These are phyloP conservation scores for Okamejei kenojei DNA, from an alignment of 2,797 vertebrate species.

Conservation along the genomic window DNA sequence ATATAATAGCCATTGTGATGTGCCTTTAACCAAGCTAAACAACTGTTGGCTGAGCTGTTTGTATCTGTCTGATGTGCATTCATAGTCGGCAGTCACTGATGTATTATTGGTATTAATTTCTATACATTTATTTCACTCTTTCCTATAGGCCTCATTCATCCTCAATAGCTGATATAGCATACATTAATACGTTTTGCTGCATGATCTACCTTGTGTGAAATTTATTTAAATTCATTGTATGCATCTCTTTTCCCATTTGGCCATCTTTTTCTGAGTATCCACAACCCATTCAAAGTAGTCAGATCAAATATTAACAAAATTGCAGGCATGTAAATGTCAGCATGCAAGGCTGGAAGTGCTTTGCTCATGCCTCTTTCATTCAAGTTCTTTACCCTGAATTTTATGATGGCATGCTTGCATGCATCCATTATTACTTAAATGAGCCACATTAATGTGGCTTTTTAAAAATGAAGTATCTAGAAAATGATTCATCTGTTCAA, in stretches of 20 bases:
- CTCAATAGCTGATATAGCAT: neutral
- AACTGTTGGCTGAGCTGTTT: neutral
- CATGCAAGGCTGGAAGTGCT: neutral
- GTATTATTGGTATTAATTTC: constrained; percentile 7
- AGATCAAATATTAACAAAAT: neutral
- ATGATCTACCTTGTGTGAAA: neutral
- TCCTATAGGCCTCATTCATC: neutral
- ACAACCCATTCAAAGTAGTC: neutral
- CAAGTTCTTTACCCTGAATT: neutral
- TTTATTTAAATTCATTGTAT: neutral
- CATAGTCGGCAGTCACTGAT: neutral
- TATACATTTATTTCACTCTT: neutral
- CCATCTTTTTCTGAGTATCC: neutral
- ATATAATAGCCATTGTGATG: neutral
- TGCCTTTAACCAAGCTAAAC: neutral
- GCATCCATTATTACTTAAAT: constrained; percentile 31
- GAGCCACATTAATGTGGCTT: neutral
- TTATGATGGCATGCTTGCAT: neutral
- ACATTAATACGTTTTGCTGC: neutral
- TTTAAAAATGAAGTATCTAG: constrained; percentile 18
- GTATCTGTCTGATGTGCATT: too few relatives aligned
- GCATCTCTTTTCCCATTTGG: neutral
- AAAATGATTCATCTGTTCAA: constrained; percentile 28
- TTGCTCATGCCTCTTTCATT: neutral
- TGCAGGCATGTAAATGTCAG: neutral